These are phyloP conservation scores for Sapayoa aenigma DNA, from an alignment of 2,113 vertebrate genomes.

Conservation along the genomic window DNA sequence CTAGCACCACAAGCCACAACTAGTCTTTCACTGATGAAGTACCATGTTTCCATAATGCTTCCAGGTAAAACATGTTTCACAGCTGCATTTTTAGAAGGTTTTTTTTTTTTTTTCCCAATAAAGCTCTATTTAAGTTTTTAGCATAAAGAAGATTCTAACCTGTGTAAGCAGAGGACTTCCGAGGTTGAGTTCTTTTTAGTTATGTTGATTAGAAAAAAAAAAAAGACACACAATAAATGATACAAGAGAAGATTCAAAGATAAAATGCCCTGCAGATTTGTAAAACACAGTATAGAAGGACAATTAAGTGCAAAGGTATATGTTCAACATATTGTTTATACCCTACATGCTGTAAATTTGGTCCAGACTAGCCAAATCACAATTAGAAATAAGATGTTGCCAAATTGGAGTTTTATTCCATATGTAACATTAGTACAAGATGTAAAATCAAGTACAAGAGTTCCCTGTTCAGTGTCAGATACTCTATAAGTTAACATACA, in stretches of 20 bases:
- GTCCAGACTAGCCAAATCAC: background rate
- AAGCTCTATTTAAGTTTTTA: background rate
- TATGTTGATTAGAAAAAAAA: background rate
- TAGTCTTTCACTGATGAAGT: background rate
- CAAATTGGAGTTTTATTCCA: background rate
- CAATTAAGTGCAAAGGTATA: background rate
- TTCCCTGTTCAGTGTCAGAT: background rate
- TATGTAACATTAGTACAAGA: background rate
- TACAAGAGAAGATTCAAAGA: background rate
- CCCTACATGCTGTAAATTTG: background rate
- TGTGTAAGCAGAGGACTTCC: background rate
- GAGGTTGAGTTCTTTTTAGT: background rate
- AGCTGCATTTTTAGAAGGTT: background rate
- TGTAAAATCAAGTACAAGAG: background rate
- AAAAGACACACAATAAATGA: rapidly evolving
- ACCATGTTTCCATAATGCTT: background rate
- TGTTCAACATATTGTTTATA: background rate
- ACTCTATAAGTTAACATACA: background rate
- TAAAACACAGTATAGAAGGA: background rate
- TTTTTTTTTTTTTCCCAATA: background rate
- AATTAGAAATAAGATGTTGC: background rate
- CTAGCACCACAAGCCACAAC: background rate
- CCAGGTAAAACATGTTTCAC: background rate
- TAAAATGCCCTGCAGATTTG: background rate
- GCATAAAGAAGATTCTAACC: background rate